These are phyloP conservation scores for Rhynchonema sp. DNA, from an alignment of 2,888 invertebrate species.

Conservation along the genomic window DNA sequence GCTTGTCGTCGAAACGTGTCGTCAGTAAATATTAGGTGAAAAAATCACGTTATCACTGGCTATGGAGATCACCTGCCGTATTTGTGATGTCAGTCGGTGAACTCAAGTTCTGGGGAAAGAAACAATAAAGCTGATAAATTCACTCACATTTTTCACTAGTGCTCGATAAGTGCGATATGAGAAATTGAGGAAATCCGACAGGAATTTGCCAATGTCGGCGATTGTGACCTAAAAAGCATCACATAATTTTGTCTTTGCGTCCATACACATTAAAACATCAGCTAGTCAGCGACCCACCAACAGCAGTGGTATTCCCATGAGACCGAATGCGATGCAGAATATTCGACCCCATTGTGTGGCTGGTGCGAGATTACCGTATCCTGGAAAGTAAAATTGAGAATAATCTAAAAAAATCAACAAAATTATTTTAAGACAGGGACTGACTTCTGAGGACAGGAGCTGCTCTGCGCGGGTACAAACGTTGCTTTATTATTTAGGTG, in stretches of 20 bases:
- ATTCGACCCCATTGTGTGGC: constrained; percentile 15
- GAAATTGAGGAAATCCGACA: constrained; percentile 24
- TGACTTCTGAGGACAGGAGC: too few species aligned
- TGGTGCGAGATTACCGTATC: constrained; percentile 22
- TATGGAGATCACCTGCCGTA: too few species aligned
- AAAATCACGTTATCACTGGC: too few species aligned
- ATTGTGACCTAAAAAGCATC: constrained; percentile 14
- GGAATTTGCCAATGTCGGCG: constrained; percentile 26
- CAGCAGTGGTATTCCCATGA: constrained; percentile 26
- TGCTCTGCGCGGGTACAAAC: too few species aligned
- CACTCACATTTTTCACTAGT: constrained; percentile 22
- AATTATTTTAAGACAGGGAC: too few species aligned
- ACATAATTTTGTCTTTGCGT: not conserved
- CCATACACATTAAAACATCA: not conserved
- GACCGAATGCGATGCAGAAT: constrained; percentile 25
- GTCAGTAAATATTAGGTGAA: too few species aligned
- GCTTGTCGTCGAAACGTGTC: too few species aligned
- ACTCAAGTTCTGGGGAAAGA: too few species aligned
- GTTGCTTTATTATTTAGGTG: too few species aligned
- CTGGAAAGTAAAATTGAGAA: constrained; percentile 9
- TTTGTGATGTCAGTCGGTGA: too few species aligned
- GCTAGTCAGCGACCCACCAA: constrained; percentile 9
- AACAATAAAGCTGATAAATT: not conserved
- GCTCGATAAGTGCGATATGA: constrained; percentile 19
- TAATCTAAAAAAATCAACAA: not conserved